Conservation (phyloP, 2,797 vertebrate genomes). For the Sebastes cheni region DNA sequence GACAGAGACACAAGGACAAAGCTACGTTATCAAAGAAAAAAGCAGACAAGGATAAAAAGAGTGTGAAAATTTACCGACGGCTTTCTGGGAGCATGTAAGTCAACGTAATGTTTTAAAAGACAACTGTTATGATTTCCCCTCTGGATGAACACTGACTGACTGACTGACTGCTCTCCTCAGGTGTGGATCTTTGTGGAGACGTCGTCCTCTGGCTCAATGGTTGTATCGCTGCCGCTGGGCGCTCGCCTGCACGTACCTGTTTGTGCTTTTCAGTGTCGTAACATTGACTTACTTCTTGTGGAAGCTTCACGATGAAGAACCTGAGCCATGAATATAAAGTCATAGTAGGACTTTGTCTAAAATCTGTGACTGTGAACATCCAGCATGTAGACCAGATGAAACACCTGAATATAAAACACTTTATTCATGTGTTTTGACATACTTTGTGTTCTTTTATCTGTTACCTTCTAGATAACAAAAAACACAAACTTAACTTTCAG, state of each 20-base stretch:
- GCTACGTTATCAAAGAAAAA: slow-evolving; percentile 54
- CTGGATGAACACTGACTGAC: neutral
- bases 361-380: neutral
- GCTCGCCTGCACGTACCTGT: slow-evolving; percentile 57
- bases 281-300: slow-evolving; percentile 61
- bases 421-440: slow-evolving; percentile 1
- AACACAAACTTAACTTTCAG: neutral
- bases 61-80: neutral
- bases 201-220: slow-evolving; percentile 54
- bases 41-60: slow-evolving; percentile 59
- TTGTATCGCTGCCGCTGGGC: slow-evolving; percentile 61
- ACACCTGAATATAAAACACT: slow-evolving; percentile 10
- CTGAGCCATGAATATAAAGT: neutral
- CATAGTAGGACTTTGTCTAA: neutral
- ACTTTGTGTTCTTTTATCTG: neutral
- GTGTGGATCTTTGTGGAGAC: slow-evolving; percentile 36
- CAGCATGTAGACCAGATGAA: neutral
- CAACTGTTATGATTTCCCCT: neutral
- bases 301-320: slow-evolving; percentile 43
- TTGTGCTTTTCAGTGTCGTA: slow-evolving; percentile 62
- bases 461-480: neutral
- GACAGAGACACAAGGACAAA: slow-evolving; percentile 67
- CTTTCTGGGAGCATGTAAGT: slow-evolving; percentile 54
- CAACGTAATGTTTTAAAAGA: neutral
- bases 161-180: slow-evolving; percentile 45